Evolutionary conservation across 53 echinoderm and acorn worm species (phyloP).

Genomic region (Echinometra lucunter): DNA sequence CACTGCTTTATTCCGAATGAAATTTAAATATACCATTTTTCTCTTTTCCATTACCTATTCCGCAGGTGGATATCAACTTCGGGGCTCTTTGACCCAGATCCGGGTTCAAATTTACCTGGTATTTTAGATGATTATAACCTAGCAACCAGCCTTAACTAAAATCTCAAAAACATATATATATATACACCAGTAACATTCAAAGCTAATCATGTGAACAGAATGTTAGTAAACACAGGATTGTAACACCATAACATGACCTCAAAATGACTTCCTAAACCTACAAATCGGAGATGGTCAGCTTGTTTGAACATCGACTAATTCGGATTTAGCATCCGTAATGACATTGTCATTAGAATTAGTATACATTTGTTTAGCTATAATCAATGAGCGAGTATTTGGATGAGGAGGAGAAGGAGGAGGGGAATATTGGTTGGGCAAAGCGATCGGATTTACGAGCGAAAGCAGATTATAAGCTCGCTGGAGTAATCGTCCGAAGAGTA

Average conservation of each 20-base stretch:
- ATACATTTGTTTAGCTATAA: constrained; percentile 68
- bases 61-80: not conserved
- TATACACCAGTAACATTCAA: constrained; percentile 20
- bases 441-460: constrained; percentile 46
- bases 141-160: constrained; percentile 33
- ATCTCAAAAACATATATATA: constrained; percentile 51
- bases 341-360: constrained; percentile 61
- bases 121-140: not conserved
- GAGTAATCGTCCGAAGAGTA: constrained; percentile 38
- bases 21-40: not conserved
- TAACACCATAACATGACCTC: constrained; percentile 57
- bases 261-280: constrained; percentile 57
- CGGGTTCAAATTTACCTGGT: not conserved
- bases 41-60: not conserved
- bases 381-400: constrained; percentile 58
- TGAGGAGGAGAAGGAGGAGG: constrained; percentile 12
- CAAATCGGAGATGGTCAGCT: constrained; percentile 33
- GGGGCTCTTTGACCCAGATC: not conserved
- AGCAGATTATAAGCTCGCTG: constrained; percentile 26
- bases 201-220: constrained; percentile 31
- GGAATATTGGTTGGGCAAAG: not conserved
- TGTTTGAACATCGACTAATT: constrained; percentile 68
- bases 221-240: constrained; percentile 34
- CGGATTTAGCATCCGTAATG: constrained; percentile 69
- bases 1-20: not conserved